A percentile compares a stretch with the other conserved stretches of the same genome.
phyloP scores from a whole-genome alignment of 2,888 invertebrate genomes.

The Chaetoderma sp. region DNA sequence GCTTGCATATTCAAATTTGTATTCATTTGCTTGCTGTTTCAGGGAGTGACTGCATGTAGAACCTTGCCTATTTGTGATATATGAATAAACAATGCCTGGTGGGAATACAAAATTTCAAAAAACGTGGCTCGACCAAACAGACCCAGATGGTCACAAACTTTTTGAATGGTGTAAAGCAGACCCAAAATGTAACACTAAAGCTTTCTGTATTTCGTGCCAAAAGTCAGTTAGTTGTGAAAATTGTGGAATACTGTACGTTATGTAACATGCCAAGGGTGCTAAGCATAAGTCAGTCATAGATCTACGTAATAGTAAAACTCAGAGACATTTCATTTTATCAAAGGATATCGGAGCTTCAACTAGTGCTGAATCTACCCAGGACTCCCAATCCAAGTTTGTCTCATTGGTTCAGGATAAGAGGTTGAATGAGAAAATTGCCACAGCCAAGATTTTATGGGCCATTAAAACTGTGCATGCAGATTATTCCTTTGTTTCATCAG shows the following conservation, averaged over 20 bases:
- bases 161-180: background rate
- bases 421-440: background rate
- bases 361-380: background rate
- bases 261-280: background rate
- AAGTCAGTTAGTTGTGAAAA: background rate
- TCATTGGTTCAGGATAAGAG: background rate
- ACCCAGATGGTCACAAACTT: background rate
- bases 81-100: too few relatives aligned
- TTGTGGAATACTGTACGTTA: background rate
- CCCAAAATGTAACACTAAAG: background rate
- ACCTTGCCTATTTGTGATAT: too few relatives aligned
- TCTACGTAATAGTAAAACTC: background rate
- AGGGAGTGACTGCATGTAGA: too few relatives aligned
- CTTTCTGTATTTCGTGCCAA: background rate
- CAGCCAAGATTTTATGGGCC: conserved; percentile 25
- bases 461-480: conserved; percentile 20
- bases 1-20: too few relatives aligned
- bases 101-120: background rate
- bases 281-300: background rate
- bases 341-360: background rate
- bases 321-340: background rate
- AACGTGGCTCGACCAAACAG: background rate
- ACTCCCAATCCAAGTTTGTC: too few relatives aligned
- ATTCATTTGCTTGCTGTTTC: too few relatives aligned
- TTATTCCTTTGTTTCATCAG: conserved; percentile 1